A percentile compares a stretch with the other conserved stretches of the same genome.
phyloP scores from a whole-genome alignment of 2,797 vertebrate genomes.

The Crypturellus tataupa region DNA sequence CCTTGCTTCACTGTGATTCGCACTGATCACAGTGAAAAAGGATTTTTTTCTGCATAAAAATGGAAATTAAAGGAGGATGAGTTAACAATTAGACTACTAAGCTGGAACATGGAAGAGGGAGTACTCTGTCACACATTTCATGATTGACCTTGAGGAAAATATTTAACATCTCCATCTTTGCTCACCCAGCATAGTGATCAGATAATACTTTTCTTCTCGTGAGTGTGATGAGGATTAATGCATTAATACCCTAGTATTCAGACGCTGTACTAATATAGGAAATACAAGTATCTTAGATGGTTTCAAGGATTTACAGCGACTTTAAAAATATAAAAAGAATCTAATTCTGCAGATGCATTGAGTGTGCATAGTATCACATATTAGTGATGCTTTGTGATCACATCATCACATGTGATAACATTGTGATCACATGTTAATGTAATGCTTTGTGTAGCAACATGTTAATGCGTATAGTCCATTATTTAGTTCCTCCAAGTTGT shows the following conservation, averaged over 20 bases:
- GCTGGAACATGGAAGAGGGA: not conserved
- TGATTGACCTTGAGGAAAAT: not conserved
- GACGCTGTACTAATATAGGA: not conserved
- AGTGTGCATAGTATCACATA: not conserved
- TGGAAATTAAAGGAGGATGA: not conserved
- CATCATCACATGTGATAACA: too few species aligned
- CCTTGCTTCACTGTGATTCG: not conserved
- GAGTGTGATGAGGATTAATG: not conserved
- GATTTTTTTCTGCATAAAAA: not conserved
- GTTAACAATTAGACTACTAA: not conserved
- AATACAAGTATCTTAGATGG: not conserved
- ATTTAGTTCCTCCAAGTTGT: not conserved
- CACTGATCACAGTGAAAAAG: not conserved
- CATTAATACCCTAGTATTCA: not conserved
- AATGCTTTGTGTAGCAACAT: not conserved
- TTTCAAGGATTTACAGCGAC: not conserved
- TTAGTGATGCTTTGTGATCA: too few species aligned
- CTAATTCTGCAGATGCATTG: not conserved
- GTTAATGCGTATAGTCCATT: not conserved
- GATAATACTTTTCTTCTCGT: not conserved
- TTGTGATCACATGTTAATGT: too few species aligned
- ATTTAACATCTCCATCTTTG: not conserved
- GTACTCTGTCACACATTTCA: not conserved
- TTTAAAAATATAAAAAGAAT: not conserved
- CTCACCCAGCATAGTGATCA: not conserved